Percentiles rank a stretch among this genome's conserved stretches.
phyloP scores from a whole-genome alignment of 2,888 invertebrate species.

The Pecten maximus region DNA sequence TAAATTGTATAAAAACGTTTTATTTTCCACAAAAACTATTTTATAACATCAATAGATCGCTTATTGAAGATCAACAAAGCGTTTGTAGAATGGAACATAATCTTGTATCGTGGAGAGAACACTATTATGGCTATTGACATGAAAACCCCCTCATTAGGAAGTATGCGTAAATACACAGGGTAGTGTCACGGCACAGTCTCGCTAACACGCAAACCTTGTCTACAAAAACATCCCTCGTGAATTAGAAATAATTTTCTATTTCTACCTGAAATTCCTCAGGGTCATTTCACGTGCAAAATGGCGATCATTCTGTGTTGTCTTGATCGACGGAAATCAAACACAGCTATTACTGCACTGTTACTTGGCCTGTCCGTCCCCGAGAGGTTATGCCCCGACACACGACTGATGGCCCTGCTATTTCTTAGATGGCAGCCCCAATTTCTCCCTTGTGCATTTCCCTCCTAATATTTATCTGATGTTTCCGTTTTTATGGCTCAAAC shows the following conservation, averaged over 20 bases:
- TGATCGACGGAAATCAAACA: slow-evolving; percentile 33
- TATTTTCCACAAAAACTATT: slow-evolving; percentile 22
- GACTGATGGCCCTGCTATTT: slow-evolving; percentile 30
- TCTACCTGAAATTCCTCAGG: slow-evolving; percentile 35
- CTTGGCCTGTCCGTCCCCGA: slow-evolving; percentile 4
- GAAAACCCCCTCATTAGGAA: slow-evolving; percentile 24
- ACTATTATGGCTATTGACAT: background rate
- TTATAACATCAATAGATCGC: slow-evolving; percentile 34
- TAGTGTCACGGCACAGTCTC: background rate
- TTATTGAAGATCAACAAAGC: slow-evolving; percentile 35
- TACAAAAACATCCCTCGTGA: slow-evolving; percentile 25
- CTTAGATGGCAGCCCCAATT: slow-evolving; percentile 26
- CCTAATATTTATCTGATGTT: slow-evolving; percentile 35
- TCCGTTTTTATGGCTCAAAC: slow-evolving; percentile 35
- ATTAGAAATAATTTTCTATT: slow-evolving; percentile 29
- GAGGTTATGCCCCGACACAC: slow-evolving; percentile 15
- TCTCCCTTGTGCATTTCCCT: slow-evolving; percentile 24
- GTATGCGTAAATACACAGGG: slow-evolving; percentile 17
- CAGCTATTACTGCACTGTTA: slow-evolving; percentile 27
- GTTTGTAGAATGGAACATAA: slow-evolving; percentile 30
- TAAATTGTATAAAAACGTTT: background rate
- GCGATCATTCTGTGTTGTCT: slow-evolving; percentile 35
- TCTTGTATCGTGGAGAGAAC: slow-evolving; percentile 8
- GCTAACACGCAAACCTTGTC: slow-evolving; percentile 19
- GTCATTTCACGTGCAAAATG: slow-evolving; percentile 35